phyloP scores from a whole-genome alignment of 92 coral and sea anemone genomes.

The Bergia puertoricense region DNA sequence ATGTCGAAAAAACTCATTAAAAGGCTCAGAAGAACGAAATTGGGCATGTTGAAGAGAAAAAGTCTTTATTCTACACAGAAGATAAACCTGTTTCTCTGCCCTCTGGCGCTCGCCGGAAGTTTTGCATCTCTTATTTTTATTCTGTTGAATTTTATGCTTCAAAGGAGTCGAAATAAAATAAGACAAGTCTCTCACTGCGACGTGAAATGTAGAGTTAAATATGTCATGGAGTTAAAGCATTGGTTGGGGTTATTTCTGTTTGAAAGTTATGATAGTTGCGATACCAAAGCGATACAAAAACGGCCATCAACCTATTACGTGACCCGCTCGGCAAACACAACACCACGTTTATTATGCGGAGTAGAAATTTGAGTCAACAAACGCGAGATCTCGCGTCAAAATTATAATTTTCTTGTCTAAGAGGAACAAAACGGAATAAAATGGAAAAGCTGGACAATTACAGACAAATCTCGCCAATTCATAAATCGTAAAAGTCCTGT shows the following conservation, averaged over 20 bases:
- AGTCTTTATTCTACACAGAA: not conserved
- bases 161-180: not conserved
- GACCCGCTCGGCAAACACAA: slow-evolving; percentile 16
- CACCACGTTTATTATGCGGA: not conserved
- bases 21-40: not conserved
- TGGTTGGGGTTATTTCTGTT: not conserved
- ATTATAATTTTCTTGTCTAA: not conserved
- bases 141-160: slow-evolving; percentile 1
- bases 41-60: not conserved
- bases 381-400: slow-evolving; percentile 11
- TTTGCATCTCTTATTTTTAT: not conserved
- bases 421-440: not conserved
- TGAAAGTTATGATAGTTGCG: too few species aligned
- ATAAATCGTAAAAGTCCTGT: slow-evolving; percentile 20
- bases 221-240: not conserved
- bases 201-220: not conserved
- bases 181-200: not conserved
- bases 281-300: slow-evolving; percentile 16
- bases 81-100: not conserved
- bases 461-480: not conserved
- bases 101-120: slow-evolving; percentile 9
- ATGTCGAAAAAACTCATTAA: not conserved
- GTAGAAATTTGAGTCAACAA: slow-evolving; percentile 14
- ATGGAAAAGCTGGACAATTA: not conserved
- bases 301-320: slow-evolving; percentile 13